Percentiles rank a stretch among this genome's conserved stretches.
Conservation (phyloP, 2,113 vertebrate species). For the Dissostichus mawsoni region DNA sequence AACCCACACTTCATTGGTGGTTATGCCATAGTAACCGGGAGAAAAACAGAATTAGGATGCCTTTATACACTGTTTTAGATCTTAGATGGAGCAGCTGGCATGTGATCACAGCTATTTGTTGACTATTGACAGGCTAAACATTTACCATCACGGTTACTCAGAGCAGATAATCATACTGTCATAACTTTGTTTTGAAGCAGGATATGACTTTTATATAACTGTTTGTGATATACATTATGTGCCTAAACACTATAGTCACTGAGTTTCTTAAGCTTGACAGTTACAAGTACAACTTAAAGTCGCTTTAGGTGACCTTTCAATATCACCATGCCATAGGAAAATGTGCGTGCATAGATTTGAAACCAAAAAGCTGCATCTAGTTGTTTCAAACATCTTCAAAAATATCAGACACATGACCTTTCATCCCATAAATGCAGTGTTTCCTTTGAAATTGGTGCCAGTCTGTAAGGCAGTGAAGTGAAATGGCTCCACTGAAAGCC, state of each 20-base stretch:
- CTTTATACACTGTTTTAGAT: constrained; percentile 1
- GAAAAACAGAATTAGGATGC: constrained; percentile 51
- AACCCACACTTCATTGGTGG: constrained; percentile 65
- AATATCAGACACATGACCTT: constrained; percentile 47
- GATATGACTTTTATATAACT: not conserved
- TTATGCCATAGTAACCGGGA: constrained; percentile 65
- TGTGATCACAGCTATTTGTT: not conserved
- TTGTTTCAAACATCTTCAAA: constrained; percentile 18
- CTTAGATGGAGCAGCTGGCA: not conserved
- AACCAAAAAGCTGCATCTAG: constrained; percentile 23
- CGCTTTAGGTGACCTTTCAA: constrained; percentile 13
- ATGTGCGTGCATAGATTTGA: constrained; percentile 22
- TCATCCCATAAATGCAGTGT: constrained; percentile 50
- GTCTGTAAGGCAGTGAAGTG: constrained; percentile 24
- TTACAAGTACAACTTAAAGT: not conserved
- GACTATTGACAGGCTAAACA: not conserved
- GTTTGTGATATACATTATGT: not conserved
- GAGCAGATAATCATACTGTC: not conserved
- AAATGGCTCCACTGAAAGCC: constrained; percentile 34
- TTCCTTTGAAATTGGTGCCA: constrained; percentile 36
- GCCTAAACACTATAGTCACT: not conserved
- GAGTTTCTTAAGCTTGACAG: too few species aligned
- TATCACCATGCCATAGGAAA: constrained; percentile 7
- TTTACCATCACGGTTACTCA: not conserved
- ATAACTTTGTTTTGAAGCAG: not conserved